Conservation (phyloP, 2,888 invertebrate species). For the Lochmaea crataegi region DNA sequence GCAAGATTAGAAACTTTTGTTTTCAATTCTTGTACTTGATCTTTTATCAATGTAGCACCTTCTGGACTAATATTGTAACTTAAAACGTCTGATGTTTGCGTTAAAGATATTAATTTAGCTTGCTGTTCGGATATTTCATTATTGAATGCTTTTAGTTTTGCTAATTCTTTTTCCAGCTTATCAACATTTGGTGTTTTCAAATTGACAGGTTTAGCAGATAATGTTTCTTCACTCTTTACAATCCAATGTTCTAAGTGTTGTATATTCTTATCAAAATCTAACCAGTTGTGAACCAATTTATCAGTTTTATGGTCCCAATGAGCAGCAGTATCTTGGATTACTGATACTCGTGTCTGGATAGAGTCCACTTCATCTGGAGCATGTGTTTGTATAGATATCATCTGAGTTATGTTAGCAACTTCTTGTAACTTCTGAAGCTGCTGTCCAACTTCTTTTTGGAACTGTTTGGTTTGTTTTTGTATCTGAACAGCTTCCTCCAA, state of each 20-base stretch:
- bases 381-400: constrained; percentile 79
- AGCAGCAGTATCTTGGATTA: constrained; percentile 82
- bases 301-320: constrained; percentile 84
- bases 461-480: constrained; percentile 76
- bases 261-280: constrained; percentile 82
- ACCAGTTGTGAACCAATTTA: constrained; percentile 83
- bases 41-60: constrained; percentile 78
- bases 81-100: constrained; percentile 83
- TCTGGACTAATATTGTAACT: constrained; percentile 82
- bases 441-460: constrained; percentile 82
- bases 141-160: constrained; percentile 81
- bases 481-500: constrained; percentile 85
- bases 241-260: constrained; percentile 84
- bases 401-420: constrained; percentile 78
- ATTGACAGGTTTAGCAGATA: constrained; percentile 71
- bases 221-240: constrained; percentile 72
- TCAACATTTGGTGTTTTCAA: constrained; percentile 78
- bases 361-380: constrained; percentile 88
- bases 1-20: constrained; percentile 79
- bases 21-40: constrained; percentile 80
- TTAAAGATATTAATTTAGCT: constrained; percentile 82
- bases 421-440: constrained; percentile 81
- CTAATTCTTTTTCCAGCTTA: constrained; percentile 81
- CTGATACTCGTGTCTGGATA: constrained; percentile 85
- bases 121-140: constrained; percentile 89